phyloP scores from a whole-genome alignment of 1,140 invertebrate genomes.

The Drosophila malerkotliana region DNA sequence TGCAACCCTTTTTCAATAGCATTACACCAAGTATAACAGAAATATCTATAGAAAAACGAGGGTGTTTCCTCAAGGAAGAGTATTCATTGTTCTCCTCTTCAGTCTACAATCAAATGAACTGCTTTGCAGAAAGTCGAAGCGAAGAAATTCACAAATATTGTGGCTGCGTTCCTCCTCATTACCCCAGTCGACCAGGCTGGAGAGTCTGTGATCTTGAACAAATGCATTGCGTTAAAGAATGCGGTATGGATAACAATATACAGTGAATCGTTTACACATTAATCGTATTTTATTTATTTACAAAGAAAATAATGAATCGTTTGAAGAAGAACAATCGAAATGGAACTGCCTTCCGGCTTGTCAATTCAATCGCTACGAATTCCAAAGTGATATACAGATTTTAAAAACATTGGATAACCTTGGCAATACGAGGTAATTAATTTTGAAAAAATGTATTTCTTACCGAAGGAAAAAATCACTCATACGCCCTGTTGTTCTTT shows the following conservation, averaged over 20 bases:
- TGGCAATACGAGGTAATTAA: constrained; percentile 30
- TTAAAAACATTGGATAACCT: not conserved
- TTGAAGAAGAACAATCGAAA: constrained; percentile 20
- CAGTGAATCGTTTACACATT: constrained; percentile 2
- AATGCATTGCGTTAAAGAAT: constrained; percentile 45
- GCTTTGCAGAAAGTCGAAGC: constrained; percentile 85
- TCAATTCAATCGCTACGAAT: constrained; percentile 54
- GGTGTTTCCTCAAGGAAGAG: constrained; percentile 86
- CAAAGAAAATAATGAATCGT: constrained; percentile 34
- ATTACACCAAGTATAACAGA: constrained; percentile 17
- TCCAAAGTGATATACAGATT: constrained; percentile 44
- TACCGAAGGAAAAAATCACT: not conserved
- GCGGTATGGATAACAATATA: constrained; percentile 48
- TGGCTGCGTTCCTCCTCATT: constrained; percentile 86
- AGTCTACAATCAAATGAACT: constrained; percentile 87
- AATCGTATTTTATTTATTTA: constrained; percentile 6
- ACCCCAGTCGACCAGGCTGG: constrained; percentile 73
- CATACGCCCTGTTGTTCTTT: not conserved
- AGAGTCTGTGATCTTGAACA: constrained; percentile 51
- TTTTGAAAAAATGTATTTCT: no score
- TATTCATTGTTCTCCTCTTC: constrained; percentile 75
- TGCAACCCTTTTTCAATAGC: constrained; percentile 40
- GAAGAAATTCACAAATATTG: constrained; percentile 84
- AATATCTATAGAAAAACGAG: constrained; percentile 58
- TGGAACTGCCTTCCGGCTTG: constrained; percentile 71